A percentile compares a stretch with the other conserved stretches of the same genome.
phyloP scores from a whole-genome alignment of 2,888 invertebrate genomes.

The Leucania comma region DNA sequence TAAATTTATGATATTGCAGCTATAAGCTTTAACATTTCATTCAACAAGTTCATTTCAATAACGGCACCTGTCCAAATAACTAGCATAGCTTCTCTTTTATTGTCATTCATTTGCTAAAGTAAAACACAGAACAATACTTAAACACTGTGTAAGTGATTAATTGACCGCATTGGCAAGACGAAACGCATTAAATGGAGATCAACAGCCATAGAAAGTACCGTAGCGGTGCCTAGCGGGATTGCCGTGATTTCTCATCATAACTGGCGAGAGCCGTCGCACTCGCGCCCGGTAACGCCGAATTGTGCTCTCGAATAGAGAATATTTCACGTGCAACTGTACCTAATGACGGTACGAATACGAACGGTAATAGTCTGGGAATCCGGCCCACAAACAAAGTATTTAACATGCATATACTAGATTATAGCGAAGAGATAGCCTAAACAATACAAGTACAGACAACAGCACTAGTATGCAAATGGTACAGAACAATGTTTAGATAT shows the following conservation, averaged over 20 bases:
- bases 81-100: slow-evolving; percentile 18
- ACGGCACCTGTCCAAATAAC: slow-evolving; percentile 17
- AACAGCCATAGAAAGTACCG: slow-evolving; percentile 87
- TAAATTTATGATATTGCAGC: background rate
- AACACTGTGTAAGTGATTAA: slow-evolving; percentile 81
- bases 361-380: slow-evolving; percentile 88
- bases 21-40: background rate
- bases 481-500: slow-evolving; percentile 72
- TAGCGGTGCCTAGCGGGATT: slow-evolving; percentile 87
- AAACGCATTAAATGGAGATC: slow-evolving; percentile 86
- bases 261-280: slow-evolving; percentile 60
- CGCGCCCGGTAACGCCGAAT: slow-evolving; percentile 79
- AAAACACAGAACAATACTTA: slow-evolving; percentile 67
- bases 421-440: slow-evolving; percentile 82
- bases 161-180: slow-evolving; percentile 84
- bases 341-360: slow-evolving; percentile 80
- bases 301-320: slow-evolving; percentile 86
- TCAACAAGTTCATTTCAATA: slow-evolving; percentile 5
- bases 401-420: slow-evolving; percentile 84
- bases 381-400: slow-evolving; percentile 79
- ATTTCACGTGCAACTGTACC: slow-evolving; percentile 87
- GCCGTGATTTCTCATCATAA: slow-evolving; percentile 84
- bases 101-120: slow-evolving; percentile 56
- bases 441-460: slow-evolving; percentile 82
- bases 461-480: slow-evolving; percentile 81